Evolutionary conservation across 1,140 invertebrate genomes (phyloP).

Genomic region (Aphis craccivora): DNA sequence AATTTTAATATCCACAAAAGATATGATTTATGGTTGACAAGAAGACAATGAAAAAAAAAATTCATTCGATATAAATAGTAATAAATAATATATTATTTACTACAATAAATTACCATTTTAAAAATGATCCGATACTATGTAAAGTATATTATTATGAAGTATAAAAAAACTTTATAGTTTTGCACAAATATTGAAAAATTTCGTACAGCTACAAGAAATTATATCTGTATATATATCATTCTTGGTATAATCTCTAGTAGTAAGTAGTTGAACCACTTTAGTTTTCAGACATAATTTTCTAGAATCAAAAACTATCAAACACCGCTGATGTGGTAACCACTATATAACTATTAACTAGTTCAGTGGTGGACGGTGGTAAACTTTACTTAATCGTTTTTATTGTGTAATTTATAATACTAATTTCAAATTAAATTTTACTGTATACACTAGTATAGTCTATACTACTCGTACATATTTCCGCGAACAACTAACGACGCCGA

Average conservation of each 20-base stretch:
- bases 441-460: neutral
- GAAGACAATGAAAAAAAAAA: neutral
- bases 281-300: neutral
- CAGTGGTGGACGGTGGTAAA: no score
- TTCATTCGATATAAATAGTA: neutral
- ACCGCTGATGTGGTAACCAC: neutral
- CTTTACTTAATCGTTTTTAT: neutral
- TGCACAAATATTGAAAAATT: no score
- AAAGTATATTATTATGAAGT: neutral
- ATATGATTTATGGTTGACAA: neutral
- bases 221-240: no score
- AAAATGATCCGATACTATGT: neutral
- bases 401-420: neutral
- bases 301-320: neutral
- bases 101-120: neutral
- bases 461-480: neutral
- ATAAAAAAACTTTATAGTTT: no score
- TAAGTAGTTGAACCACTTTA: neutral
- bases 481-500: neutral
- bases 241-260: no score
- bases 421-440: neutral
- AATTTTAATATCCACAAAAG: neutral
- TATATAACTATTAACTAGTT: no score
- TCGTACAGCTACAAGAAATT: no score
- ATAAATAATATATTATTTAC: neutral